Evolutionary conservation across 2,888 invertebrate genomes (phyloP), one percentile per base, ranked within the genome.

Genomic region (Cryptus armator): DNA sequence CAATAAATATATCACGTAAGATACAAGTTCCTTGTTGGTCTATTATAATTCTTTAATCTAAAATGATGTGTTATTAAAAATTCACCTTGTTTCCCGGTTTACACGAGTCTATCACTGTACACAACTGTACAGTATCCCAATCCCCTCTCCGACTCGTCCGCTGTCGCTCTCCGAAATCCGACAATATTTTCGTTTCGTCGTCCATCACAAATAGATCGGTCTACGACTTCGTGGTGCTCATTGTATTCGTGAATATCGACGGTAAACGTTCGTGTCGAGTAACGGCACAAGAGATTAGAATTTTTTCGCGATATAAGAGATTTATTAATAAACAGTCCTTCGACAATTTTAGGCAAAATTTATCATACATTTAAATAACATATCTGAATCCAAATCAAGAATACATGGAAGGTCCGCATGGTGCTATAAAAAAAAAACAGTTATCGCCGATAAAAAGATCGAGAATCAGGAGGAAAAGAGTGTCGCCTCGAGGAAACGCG

Each of bases 241-340:
- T 81, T 84, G 77, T 84, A 19, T 75, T 12, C 56, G 71, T 44
- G 80, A 37, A 48, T 56, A 24, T 53, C 29, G 48, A 76, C n/a
- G 19, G 37, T 46, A 14, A 59, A 53, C 78, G 51, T 14, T 32
- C 48, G 66, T 76, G 6, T 71, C 51, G 43, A 71, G 56, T 59
- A 14, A 32, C n/a, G 43, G 7, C 29, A 12, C 3, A 59, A 14
- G 32, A 7, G 46, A 51, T 66, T 48, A n/a, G 66, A 12, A 32
- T 32, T 59, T 5, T 29, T 29, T 62, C 59, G 59, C n/a, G 59
- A 14, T 7, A n/a, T 10, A 32, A 12, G 32, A 32, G 59, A 32
- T 14, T 32, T 6, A 24, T 24, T 10, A 19, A 24, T 10, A 19
- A 10, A 56, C 56, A 3, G 12, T 56, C 12, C 16, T 6, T 24